phyloP scores from a whole-genome alignment of 2,797 vertebrate species.

The Glossophaga mutica region DNA sequence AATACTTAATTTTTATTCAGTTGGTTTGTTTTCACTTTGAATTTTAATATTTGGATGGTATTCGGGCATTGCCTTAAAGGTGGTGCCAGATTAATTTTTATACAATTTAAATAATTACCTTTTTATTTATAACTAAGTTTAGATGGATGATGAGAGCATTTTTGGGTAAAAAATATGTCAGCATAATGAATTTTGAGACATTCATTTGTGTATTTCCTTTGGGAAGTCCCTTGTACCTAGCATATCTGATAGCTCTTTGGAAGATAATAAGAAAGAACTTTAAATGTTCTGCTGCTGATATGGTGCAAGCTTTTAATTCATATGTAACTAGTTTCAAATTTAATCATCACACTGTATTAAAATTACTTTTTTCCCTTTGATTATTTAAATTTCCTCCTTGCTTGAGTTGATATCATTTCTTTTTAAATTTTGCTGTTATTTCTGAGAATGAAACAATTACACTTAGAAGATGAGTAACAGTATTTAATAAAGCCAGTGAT shows the following conservation, averaged over 20 bases:
- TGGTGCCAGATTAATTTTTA: slow-evolving; percentile 81
- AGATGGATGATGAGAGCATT: slow-evolving; percentile 75
- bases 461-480: slow-evolving; percentile 59
- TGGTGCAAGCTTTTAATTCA: slow-evolving; percentile 56
- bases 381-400: slow-evolving; percentile 54
- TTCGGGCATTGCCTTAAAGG: slow-evolving; percentile 80
- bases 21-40: slow-evolving; percentile 73
- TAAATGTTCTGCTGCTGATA: slow-evolving; percentile 25
- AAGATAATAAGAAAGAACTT: slow-evolving; percentile 57
- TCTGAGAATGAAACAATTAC: slow-evolving; percentile 61
- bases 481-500: slow-evolving; percentile 61
- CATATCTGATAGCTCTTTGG: slow-evolving; percentile 69
- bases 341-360: slow-evolving; percentile 34
- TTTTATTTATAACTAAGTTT: slow-evolving; percentile 82
- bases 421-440: slow-evolving; percentile 62
- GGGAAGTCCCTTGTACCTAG: slow-evolving; percentile 78
- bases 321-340: slow-evolving; percentile 46
- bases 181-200: slow-evolving; percentile 79
- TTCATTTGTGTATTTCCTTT: slow-evolving; percentile 79
- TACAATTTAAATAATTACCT: slow-evolving; percentile 77
- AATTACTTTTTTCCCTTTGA: slow-evolving; percentile 27
- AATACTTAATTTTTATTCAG: slow-evolving; percentile 70
- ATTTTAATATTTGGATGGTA: slow-evolving; percentile 72
- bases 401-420: slow-evolving; percentile 57
- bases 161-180: slow-evolving; percentile 61